Evolutionary conservation across 2,888 invertebrate species (phyloP).

Genomic region (Myopa tessellatipennis): DNA sequence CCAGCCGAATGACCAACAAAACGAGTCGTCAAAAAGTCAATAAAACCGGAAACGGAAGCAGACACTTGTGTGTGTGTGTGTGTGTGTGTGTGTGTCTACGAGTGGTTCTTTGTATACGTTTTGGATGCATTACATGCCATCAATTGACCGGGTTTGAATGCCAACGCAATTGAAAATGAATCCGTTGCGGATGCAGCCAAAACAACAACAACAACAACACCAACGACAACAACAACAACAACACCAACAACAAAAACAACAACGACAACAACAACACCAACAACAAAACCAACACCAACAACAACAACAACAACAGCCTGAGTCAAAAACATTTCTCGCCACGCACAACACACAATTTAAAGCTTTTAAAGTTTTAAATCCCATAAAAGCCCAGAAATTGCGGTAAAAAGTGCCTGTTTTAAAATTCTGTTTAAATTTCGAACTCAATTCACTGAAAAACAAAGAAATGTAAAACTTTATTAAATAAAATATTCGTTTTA

Average conservation of each 20-base stretch:
- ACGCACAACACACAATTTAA: too few species aligned
- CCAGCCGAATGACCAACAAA: neutral
- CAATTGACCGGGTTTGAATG: conserved; percentile 48
- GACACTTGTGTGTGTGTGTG: neutral
- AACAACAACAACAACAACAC: conserved; percentile 38
- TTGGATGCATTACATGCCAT: conserved; percentile 48
- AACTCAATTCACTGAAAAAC: too few species aligned
- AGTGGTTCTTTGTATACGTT: conserved; percentile 44
- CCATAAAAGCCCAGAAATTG: too few species aligned
- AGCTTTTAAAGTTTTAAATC: too few species aligned
- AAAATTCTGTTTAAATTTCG: too few species aligned
- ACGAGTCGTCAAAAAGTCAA: neutral
- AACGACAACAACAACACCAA: neutral
- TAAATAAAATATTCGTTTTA: too few species aligned
- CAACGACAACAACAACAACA: conserved; percentile 32
- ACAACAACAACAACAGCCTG: conserved; percentile 2
- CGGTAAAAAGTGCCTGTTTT: too few species aligned
- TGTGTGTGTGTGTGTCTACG: conserved; percentile 34
- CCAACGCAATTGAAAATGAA: conserved; percentile 39
- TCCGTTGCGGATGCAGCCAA: conserved; percentile 42
- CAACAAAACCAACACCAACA: neutral
- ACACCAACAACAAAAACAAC: neutral
- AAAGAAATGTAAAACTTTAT: too few species aligned
- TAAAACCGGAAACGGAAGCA: neutral
- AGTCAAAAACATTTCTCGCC: too few species aligned